Percentiles rank a stretch among this genome's conserved stretches.
Evolutionary conservation across 37 sponge, comb jelly and placozoan genomes (phyloP).

Genomic region (Chondrilla cf. caribensis): DNA sequence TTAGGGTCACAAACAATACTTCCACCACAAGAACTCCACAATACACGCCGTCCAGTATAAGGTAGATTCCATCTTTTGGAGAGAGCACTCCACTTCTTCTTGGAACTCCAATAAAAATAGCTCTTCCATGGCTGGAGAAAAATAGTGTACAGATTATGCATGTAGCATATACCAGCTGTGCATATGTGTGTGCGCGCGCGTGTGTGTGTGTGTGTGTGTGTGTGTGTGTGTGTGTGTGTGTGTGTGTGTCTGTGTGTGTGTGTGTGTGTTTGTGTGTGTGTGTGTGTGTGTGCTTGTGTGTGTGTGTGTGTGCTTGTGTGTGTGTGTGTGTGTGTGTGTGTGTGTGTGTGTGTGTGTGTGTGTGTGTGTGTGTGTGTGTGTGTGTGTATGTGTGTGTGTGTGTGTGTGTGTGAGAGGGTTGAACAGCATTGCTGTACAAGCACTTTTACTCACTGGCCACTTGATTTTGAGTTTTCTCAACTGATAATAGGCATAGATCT

Average conservation of each 20-base stretch:
- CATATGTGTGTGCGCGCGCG: neutral
- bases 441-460: slow-evolving; percentile 32
- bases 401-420: too few species aligned
- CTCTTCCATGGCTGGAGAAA: slow-evolving; percentile 22
- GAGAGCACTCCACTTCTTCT: slow-evolving; percentile 31
- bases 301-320: too few species aligned
- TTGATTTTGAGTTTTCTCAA: neutral
- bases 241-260: too few species aligned
- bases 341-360: too few species aligned
- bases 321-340: too few species aligned
- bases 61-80: slow-evolving; percentile 18
- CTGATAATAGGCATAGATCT: slow-evolving; percentile 29
- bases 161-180: neutral
- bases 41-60: neutral
- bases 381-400: too few species aligned
- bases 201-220: too few species aligned
- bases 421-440: too few species aligned
- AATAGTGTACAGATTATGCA: neutral
- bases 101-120: slow-evolving; percentile 6
- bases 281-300: too few species aligned
- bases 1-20: slow-evolving; percentile 16
- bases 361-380: too few species aligned
- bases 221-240: too few species aligned
- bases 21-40: slow-evolving; percentile 26
- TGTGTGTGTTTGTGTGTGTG: too few species aligned